Conservation (phyloP, 2,113 vertebrate genomes). For the Passer domesticus region DNA sequence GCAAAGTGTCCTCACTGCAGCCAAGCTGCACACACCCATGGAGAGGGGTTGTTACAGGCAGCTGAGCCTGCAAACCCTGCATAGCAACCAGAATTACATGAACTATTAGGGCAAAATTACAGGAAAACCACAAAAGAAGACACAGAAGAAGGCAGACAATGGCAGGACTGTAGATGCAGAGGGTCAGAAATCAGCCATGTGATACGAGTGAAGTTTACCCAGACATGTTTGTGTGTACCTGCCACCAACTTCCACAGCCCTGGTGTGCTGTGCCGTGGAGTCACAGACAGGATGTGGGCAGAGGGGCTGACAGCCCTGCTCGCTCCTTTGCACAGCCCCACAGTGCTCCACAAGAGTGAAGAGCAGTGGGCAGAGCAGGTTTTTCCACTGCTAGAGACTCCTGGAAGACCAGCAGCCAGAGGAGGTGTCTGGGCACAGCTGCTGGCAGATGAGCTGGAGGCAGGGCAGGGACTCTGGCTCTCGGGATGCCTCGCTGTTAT, state of each 20-base stretch:
- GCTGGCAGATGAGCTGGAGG: background rate
- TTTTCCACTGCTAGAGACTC: background rate
- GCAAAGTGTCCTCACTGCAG: background rate
- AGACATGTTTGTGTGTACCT: background rate
- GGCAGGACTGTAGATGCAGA: background rate
- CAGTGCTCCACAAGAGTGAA: background rate
- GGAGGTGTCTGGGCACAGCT: background rate
- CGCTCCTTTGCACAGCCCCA: background rate
- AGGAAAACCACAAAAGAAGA: background rate
- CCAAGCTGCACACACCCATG: background rate
- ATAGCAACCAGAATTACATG: constrained; percentile 41
- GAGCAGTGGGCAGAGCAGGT: background rate
- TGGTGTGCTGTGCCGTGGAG: background rate
- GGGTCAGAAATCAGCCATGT: background rate
- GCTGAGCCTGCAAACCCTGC: constrained; percentile 32
- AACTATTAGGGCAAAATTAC: background rate
- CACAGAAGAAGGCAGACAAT: background rate
- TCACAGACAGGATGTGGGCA: background rate
- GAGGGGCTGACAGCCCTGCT: background rate
- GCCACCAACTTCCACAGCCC: background rate
- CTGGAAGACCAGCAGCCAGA: background rate
- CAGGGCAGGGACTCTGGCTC: background rate
- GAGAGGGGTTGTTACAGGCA: background rate
- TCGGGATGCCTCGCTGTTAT: background rate
- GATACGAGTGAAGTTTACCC: background rate